These are phyloP conservation scores for Monopterus albus DNA, from an alignment of 2,113 vertebrate genomes.

Conservation along the genomic window DNA sequence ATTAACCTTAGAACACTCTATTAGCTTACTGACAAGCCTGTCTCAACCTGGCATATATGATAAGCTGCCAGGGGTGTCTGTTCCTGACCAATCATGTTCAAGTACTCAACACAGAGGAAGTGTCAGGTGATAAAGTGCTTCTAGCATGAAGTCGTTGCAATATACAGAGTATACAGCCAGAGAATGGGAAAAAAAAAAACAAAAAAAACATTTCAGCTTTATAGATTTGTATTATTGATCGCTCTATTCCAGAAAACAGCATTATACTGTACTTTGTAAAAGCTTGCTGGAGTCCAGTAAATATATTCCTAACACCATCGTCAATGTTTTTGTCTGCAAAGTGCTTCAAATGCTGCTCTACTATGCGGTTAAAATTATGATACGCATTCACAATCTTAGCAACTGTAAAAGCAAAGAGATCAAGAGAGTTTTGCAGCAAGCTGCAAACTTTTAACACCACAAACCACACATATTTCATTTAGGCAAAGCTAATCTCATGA, in stretches of 20 bases:
- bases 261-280: conserved; percentile 1
- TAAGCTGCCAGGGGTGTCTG: conserved; percentile 72
- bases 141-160: not conserved
- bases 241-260: conserved; percentile 5
- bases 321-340: not conserved
- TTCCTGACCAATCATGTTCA: conserved; percentile 45
- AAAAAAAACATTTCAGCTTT: conserved; percentile 11
- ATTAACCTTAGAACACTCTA: conserved; percentile 78
- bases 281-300: conserved; percentile 15
- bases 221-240: conserved; percentile 35
- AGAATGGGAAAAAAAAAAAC: no score
- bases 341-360: not conserved
- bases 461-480: not conserved
- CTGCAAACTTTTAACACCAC: conserved; percentile 1
- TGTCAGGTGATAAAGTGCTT: conserved; percentile 22
- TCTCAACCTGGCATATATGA: conserved; percentile 71
- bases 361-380: conserved; percentile 12
- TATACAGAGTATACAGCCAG: conserved; percentile 12
- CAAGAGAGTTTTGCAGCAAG: not conserved
- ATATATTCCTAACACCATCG: not conserved
- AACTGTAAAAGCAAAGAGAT: conserved; percentile 16
- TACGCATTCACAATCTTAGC: conserved; percentile 15
- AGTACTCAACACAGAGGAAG: conserved; percentile 10
- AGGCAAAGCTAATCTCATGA: conserved; percentile 16
- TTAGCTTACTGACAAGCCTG: conserved; percentile 75